These are phyloP conservation scores for Tuta absoluta DNA, from an alignment of 2,888 invertebrate genomes.

Conservation along the genomic window DNA sequence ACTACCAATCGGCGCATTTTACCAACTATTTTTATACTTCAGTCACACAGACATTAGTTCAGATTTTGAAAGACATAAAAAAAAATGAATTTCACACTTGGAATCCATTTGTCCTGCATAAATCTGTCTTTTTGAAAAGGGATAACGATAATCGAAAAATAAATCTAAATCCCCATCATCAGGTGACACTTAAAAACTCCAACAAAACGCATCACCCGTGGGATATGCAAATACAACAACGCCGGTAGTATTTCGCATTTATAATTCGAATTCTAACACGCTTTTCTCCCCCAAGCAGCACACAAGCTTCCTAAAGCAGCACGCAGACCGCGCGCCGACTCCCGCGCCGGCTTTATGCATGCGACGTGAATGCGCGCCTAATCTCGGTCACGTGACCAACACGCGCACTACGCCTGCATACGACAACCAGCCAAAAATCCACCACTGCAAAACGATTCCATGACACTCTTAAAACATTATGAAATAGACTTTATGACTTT, in stretches of 20 bases:
- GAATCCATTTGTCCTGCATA: too few relatives aligned
- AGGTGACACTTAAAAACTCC: slow-evolving; percentile 26
- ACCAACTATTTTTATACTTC: too few relatives aligned
- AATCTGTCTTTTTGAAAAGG: background rate
- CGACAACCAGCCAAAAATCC: slow-evolving; percentile 56
- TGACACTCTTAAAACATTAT: slow-evolving; percentile 32
- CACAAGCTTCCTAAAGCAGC: slow-evolving; percentile 69
- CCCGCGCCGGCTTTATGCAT: slow-evolving; percentile 62
- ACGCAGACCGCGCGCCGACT: slow-evolving; percentile 63
- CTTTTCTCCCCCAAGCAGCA: slow-evolving; percentile 71
- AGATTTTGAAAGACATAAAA: too few relatives aligned
- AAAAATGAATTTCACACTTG: too few relatives aligned
- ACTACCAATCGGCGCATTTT: too few relatives aligned
- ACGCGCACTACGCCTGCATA: slow-evolving; percentile 71
- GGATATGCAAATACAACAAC: slow-evolving; percentile 74
- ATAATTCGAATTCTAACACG: slow-evolving; percentile 78
- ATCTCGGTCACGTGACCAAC: slow-evolving; percentile 75
- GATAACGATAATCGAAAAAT: background rate
- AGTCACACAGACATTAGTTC: too few relatives aligned
- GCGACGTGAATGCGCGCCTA: slow-evolving; percentile 74
- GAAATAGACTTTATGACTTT: slow-evolving; percentile 48
- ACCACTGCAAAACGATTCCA: slow-evolving; percentile 47
- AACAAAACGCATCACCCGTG: slow-evolving; percentile 50
- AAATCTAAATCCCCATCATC: slow-evolving; percentile 1
- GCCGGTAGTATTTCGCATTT: slow-evolving; percentile 67